A percentile compares a stretch with the other conserved stretches of the same genome.
Conservation (phyloP, 2,888 invertebrate species). For the Itoplectis maculator region DNA sequence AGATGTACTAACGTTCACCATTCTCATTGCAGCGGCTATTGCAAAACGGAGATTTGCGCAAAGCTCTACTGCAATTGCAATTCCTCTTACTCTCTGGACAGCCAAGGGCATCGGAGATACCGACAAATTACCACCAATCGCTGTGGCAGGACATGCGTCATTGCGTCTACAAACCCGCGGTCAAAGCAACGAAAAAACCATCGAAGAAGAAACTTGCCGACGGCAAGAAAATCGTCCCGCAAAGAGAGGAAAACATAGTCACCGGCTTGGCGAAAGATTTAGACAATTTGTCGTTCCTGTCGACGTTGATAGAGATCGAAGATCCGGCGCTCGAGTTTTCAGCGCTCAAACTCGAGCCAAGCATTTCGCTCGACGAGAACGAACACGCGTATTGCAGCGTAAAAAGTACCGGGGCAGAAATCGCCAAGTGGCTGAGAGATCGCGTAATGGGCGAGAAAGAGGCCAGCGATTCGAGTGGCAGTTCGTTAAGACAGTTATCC, state of each 20-base stretch:
- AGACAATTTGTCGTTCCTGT: slow-evolving; percentile 77
- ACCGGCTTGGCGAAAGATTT: slow-evolving; percentile 74
- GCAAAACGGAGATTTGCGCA: slow-evolving; percentile 89
- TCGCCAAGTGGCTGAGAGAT: slow-evolving; percentile 79
- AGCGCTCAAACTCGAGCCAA: slow-evolving; percentile 79
- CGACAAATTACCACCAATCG: slow-evolving; percentile 68
- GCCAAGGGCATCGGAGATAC: slow-evolving; percentile 59
- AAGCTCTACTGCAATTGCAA: slow-evolving; percentile 90
- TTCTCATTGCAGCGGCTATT: slow-evolving; percentile 75
- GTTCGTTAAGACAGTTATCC: slow-evolving; percentile 58
- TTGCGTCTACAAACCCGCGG: slow-evolving; percentile 78
- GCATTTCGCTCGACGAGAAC: slow-evolving; percentile 83
- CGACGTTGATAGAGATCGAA: slow-evolving; percentile 74
- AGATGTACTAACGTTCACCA: neutral
- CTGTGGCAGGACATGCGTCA: slow-evolving; percentile 77
- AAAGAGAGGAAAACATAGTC: slow-evolving; percentile 59
- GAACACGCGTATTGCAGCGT: slow-evolving; percentile 75
- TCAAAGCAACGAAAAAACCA: slow-evolving; percentile 73
- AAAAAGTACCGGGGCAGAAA: slow-evolving; percentile 77
- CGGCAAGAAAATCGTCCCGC: slow-evolving; percentile 28
- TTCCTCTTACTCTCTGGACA: slow-evolving; percentile 88
- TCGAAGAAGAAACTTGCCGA: slow-evolving; percentile 61
- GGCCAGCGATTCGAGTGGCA: slow-evolving; percentile 35
- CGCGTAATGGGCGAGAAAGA: slow-evolving; percentile 67
- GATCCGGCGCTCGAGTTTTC: slow-evolving; percentile 80